Base-by-base conservation (phyloP, 2,797 vertebrate species). In the Tiaroga cobitis region DNA sequence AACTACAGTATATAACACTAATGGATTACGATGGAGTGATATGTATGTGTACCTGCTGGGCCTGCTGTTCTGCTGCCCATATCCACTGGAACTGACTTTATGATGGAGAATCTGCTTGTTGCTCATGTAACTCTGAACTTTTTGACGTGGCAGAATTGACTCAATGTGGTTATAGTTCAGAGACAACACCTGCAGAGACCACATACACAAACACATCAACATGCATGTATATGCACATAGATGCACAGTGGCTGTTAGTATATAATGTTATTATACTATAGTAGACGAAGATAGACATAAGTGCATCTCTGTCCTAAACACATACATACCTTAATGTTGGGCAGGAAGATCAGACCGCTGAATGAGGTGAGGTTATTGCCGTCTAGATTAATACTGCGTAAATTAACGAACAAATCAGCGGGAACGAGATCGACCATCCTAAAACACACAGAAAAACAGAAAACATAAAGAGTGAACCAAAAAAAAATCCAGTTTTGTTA, bases 321-420 rank as follows among this genome's bases (percentile, higher is more conserved):
- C 9, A 75, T 77, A 72, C 89, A 80, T 84, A 96, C 96, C 92
- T 96, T 96, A 78, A 97, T 85, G 51, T 93, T 96, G 59, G 96
- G 94, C 70, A 98, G 94, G 88, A 95, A 96, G 90, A 98, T 93
- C 68, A 97, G 96, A 74, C 94, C 96, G 5, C 94, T 96, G 91
- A 98, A 97, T 46, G 96, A 96, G 1, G 93, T 95, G 65, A 98
- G 96, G 84, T 95, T 94, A 89, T 97, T 97, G 87, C 96, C 95
- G 88, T 97, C 94, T 41, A 97, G 93, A 91, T 97, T 97, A 89
- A 96, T 88, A 1, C 81, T 94, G 24, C 70, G 90, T 49, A 97
- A 89, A 76, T 91, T 95, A 83, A 74, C 89, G 87, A 98, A 97
- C 32, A 95, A 90, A 6, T 96, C 95, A 82, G 90, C 69, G 78